Conservation (phyloP, 2,888 invertebrate genomes). For the Macaria notata region DNA sequence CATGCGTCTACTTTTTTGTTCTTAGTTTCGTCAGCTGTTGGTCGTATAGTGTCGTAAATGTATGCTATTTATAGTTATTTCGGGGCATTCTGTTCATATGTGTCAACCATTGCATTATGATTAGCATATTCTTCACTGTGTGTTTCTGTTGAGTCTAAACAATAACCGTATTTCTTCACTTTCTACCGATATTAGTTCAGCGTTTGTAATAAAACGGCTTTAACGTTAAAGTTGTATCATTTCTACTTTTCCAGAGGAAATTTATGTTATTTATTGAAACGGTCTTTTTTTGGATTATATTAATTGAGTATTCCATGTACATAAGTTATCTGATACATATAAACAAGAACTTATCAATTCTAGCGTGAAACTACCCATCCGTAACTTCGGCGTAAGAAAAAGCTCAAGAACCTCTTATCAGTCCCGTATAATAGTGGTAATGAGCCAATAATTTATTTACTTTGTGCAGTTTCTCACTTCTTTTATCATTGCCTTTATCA, state of each 20-base stretch:
- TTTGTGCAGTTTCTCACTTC: slow-evolving; percentile 29
- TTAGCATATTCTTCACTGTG: slow-evolving; percentile 3
- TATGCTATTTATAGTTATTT: neutral
- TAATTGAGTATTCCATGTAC: too few species aligned
- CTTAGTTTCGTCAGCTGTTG: slow-evolving; percentile 5
- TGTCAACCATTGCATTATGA: neutral
- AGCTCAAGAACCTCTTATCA: neutral
- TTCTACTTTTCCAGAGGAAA: too few species aligned
- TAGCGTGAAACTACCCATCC: too few species aligned
- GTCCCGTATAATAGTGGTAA: slow-evolving; percentile 4
- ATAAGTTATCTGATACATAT: too few species aligned
- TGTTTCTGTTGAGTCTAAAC: neutral
- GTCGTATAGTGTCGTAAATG: neutral
- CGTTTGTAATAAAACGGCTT: neutral
- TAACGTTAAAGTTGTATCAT: neutral
- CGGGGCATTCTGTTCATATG: neutral
- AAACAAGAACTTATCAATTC: too few species aligned
- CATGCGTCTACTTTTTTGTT: slow-evolving; percentile 5
- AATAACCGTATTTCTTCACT: slow-evolving; percentile 1
- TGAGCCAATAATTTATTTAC: slow-evolving; percentile 29
- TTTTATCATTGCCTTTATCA: slow-evolving; percentile 34
- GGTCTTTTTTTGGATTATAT: too few species aligned
- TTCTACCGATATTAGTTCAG: slow-evolving; percentile 5
- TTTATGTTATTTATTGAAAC: too few species aligned
- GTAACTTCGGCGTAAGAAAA: too few species aligned